Evolutionary conservation across 2,797 vertebrate species (phyloP).

Genomic region (Falco rusticolus): DNA sequence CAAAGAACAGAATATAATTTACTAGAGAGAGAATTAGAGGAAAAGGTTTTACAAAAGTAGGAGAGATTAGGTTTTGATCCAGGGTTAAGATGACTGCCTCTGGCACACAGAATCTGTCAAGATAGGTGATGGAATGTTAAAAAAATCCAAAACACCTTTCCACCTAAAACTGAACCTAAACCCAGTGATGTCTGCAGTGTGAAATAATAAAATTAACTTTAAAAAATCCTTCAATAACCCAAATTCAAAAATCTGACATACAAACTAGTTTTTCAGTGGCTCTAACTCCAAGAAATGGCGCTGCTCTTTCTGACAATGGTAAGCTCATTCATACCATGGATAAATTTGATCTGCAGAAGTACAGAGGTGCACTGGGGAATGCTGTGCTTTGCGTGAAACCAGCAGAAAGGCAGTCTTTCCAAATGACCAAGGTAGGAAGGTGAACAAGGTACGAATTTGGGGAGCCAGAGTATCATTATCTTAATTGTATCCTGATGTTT

Average conservation of each 20-base stretch:
- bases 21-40: conserved; percentile 38
- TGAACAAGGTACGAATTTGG: accelerated
- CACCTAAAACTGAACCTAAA: conserved; percentile 16
- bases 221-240: background rate
- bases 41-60: conserved; percentile 42
- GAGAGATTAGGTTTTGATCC: conserved; percentile 64
- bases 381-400: background rate
- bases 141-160: background rate
- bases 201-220: background rate
- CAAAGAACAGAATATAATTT: conserved; percentile 67
- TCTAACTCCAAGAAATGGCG: background rate
- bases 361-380: background rate
- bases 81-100: conserved; percentile 42
- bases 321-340: background rate
- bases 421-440: background rate
- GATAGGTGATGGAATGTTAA: background rate
- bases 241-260: background rate
- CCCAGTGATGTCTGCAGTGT: background rate
- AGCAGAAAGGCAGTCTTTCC: background rate
- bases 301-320: background rate
- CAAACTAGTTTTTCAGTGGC: background rate
- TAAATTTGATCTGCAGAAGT: background rate
- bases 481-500: background rate
- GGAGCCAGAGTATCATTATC: background rate
- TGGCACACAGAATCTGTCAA: conserved; percentile 1